A percentile compares a stretch with the other conserved stretches of the same genome.
Conservation (phyloP, 2,113 vertebrate species). For the Solea senegalensis region DNA sequence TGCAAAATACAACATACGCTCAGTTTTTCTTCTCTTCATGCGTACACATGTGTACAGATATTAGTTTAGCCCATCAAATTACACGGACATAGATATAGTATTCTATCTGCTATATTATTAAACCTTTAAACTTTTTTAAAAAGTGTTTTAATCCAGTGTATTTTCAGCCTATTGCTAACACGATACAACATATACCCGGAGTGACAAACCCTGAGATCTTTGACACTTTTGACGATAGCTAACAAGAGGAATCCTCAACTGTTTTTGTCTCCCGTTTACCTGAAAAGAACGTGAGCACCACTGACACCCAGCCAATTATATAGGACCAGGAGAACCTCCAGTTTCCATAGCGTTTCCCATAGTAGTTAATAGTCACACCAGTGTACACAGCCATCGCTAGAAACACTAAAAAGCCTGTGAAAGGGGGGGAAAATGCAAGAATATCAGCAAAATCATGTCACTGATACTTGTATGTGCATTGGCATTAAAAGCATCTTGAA, state of each 20-base stretch:
- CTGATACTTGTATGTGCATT: neutral
- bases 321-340: conserved; percentile 82
- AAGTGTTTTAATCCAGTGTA: too few relatives aligned
- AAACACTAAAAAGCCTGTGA: conserved; percentile 77
- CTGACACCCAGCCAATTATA: conserved; percentile 79
- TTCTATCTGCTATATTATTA: too few relatives aligned
- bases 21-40: too few relatives aligned
- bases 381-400: conserved; percentile 80
- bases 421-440: neutral
- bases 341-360: conserved; percentile 76
- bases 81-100: too few relatives aligned
- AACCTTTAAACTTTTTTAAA: too few relatives aligned
- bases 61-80: too few relatives aligned
- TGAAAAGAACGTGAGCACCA: conserved; percentile 80
- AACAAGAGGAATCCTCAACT: neutral
- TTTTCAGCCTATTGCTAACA: too few relatives aligned
- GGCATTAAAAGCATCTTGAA: too few relatives aligned
- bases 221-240: neutral
- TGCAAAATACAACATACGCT: too few relatives aligned
- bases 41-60: too few relatives aligned
- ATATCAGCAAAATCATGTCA: neutral
- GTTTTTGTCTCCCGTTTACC: conserved; percentile 53
- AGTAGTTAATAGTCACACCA: conserved; percentile 78
- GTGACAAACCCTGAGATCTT: too few relatives aligned
- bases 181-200: too few relatives aligned